Evolutionary conservation across 2,797 vertebrate species (phyloP).

Genomic region (Phrynocephalus vlangalii): DNA sequence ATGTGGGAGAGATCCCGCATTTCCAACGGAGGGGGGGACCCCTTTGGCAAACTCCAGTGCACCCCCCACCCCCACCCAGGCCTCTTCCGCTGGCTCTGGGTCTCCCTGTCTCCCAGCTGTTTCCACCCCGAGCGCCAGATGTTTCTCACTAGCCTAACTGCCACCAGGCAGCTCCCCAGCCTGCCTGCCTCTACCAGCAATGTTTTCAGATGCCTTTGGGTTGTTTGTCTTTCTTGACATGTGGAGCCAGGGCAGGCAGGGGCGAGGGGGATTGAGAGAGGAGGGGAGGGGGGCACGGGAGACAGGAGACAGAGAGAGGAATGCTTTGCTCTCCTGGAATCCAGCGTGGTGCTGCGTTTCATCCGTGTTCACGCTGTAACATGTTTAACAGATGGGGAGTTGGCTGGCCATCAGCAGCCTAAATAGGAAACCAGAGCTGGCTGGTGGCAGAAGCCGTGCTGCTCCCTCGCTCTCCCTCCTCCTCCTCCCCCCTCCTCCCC

Average conservation of each 20-base stretch:
- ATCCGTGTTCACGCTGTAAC: constrained; percentile 58
- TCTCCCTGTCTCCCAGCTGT: constrained; percentile 67
- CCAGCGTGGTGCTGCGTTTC: constrained; percentile 34
- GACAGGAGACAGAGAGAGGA: neutral
- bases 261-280: neutral
- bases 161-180: constrained; percentile 61
- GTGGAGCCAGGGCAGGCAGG: constrained; percentile 8
- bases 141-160: constrained; percentile 67
- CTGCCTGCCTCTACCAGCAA: constrained; percentile 57
- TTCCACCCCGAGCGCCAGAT: constrained; percentile 73
- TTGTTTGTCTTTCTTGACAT: constrained; percentile 16
- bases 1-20: neutral
- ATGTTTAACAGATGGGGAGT: constrained; percentile 68
- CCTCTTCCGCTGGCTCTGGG: neutral
- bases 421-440: constrained; percentile 61
- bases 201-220: constrained; percentile 15
- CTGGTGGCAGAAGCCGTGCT: constrained; percentile 28
- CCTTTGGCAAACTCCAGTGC: neutral
- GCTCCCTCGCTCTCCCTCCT: too few relatives aligned
- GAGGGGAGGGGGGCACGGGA: neutral
- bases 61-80: neutral
- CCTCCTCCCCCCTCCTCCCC: too few relatives aligned
- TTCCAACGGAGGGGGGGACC: constrained; percentile 20
- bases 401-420: constrained; percentile 70
- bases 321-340: constrained; percentile 32